Evolutionary conservation across 2,797 vertebrate species (phyloP).

Genomic region (Lateolabrax maculatus): DNA sequence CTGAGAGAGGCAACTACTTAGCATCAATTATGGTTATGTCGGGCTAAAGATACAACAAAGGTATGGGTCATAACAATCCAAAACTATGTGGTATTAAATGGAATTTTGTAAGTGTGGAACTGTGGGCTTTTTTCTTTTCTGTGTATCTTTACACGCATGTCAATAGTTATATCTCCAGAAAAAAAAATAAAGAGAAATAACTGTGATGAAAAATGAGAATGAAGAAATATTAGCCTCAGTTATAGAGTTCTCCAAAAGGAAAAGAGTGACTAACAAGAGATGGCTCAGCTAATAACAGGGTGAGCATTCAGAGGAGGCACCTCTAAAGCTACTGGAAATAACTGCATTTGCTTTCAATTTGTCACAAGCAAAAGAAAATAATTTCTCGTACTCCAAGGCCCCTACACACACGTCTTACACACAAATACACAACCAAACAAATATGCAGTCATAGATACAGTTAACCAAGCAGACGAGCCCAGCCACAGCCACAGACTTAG

Average conservation of each 20-base stretch:
- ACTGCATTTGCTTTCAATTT: conserved; percentile 63
- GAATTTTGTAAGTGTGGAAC: neutral
- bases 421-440: conserved; percentile 12
- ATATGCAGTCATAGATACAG: neutral
- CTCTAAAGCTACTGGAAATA: conserved; percentile 44
- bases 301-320: conserved; percentile 31
- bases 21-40: neutral
- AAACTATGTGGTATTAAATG: neutral
- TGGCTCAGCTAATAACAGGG: conserved; percentile 45
- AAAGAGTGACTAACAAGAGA: conserved; percentile 51
- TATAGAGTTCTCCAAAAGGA: conserved; percentile 37
- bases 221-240: conserved; percentile 31
- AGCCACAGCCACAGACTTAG: neutral
- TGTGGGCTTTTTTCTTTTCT: neutral
- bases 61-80: neutral
- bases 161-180: conserved; percentile 21
- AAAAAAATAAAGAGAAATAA: conserved; percentile 28
- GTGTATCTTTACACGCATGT: neutral
- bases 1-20: neutral
- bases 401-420: neutral
- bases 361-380: conserved; percentile 53
- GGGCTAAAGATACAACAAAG: neutral
- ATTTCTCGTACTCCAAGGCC: conserved; percentile 29
- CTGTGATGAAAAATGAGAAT: conserved; percentile 25
- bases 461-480: conserved; percentile 15